phyloP scores from a whole-genome alignment of 2,113 vertebrate genomes.

The Argyrosomus japonicus region DNA sequence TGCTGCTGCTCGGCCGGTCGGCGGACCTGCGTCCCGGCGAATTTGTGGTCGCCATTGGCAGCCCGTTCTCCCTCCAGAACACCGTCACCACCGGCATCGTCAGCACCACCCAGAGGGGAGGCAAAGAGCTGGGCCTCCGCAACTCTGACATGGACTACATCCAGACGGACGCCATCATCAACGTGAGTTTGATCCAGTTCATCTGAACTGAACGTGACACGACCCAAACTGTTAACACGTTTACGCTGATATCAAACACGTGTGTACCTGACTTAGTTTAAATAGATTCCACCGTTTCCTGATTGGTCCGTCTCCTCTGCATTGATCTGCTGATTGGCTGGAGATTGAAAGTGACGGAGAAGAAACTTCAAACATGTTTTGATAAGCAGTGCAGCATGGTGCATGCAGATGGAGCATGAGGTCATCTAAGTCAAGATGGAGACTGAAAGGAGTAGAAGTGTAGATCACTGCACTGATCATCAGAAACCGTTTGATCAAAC shows the following conservation, averaged over 20 bases:
- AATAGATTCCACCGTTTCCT: not conserved
- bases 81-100: constrained; percentile 98
- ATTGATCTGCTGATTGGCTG: not conserved
- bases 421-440: not conserved
- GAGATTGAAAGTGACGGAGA: not conserved
- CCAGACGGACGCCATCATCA: constrained; percentile 98
- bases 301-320: not conserved
- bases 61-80: constrained; percentile 96
- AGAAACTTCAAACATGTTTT: not conserved
- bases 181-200: constrained; percentile 83
- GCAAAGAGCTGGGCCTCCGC: constrained; percentile 91
- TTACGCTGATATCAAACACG: not conserved
- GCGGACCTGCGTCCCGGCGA: constrained; percentile 95
- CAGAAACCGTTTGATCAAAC: too few relatives aligned
- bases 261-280: not conserved
- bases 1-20: constrained; percentile 92
- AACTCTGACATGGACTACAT: constrained; percentile 98
- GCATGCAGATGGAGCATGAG: not conserved
- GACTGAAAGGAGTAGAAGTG: not conserved
- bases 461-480: too few relatives aligned
- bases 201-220: not conserved
- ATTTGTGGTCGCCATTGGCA: constrained; percentile 96
- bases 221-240: not conserved
- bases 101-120: constrained; percentile 95
- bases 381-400: not conserved